Evolutionary conservation across 2,888 invertebrate genomes (phyloP).

Genomic region (Meghimatium bilineatum): DNA sequence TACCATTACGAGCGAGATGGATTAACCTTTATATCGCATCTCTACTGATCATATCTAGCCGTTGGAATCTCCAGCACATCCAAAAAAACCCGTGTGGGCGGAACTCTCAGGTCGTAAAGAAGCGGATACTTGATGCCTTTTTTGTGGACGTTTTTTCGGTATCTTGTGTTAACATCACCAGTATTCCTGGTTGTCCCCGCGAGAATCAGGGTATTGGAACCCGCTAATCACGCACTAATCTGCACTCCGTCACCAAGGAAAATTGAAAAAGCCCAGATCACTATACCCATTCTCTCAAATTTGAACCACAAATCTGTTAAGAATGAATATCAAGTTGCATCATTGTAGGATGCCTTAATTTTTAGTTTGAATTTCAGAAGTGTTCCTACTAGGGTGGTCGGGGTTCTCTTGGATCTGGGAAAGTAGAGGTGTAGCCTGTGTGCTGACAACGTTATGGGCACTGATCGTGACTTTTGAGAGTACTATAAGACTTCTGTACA

Average conservation of each 20-base stretch:
- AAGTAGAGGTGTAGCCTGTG: too few species aligned
- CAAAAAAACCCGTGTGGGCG: background rate
- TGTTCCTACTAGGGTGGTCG: conserved; percentile 34
- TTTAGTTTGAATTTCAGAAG: background rate
- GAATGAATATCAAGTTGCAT: conserved; percentile 25
- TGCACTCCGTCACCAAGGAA: background rate
- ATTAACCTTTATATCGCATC: background rate
- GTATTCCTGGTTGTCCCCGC: background rate
- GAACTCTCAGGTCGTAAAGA: background rate
- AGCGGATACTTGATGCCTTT: background rate
- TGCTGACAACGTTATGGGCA: too few species aligned
- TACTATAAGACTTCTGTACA: too few species aligned
- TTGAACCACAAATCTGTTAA: conserved; percentile 1
- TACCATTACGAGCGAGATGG: background rate
- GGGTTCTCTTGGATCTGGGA: background rate
- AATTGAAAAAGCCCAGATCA: conserved; percentile 6
- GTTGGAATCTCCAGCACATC: background rate
- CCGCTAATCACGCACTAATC: conserved; percentile 35
- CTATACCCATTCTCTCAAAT: background rate
- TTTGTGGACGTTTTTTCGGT: background rate
- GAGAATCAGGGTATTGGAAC: background rate
- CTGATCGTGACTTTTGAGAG: too few species aligned
- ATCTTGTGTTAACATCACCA: conserved; percentile 12
- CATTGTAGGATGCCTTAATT: background rate
- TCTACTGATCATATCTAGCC: background rate